Evolutionary conservation across 1,140 invertebrate genomes (phyloP), one percentile per base, ranked within the genome.

Genomic region (Drosophila seguyi): DNA sequence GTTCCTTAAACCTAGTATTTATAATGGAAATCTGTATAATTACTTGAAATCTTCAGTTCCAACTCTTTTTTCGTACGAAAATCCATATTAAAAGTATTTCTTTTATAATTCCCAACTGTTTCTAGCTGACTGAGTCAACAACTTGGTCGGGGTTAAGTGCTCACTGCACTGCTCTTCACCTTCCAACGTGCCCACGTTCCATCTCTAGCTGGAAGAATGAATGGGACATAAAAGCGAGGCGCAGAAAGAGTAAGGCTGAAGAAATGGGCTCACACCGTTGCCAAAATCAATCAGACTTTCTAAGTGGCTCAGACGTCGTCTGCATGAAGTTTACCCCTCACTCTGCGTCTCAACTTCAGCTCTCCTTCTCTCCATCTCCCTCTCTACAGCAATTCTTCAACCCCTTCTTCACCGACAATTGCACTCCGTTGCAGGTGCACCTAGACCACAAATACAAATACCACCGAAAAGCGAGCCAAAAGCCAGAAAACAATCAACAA

Each of bases 241-340:
- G 47, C 66, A 69, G 47, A 69, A 69, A 69, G 66, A 69, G 66
- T 16, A 16, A 29, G 36, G 62, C 63, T 55, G 72, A 75, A 73
- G 79, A 83, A 91, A 91, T 80, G 69, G 71, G 76, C 68, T 84
- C 87, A 83, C 66, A 71, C 50, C 75, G 66, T 79, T 86, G 79
- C 79, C 85, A 91, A 82, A 90, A 91, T 91, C 85, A 91, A 91
- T 91, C 85, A 90, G 81, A 91, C 85, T 91, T 91, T 91, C 90
- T 86, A 90, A 90, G 81, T 86, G 86, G 63, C 68, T 59, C 63
- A 69, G 58, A 62, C 75, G 56, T 61, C 47, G 71, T 59, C 69
- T 66, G 61, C 38, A 60, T 38, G 50, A 29, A 18, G 25, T 27
- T 50, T 6, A 29, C 48, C 6, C 48, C 48, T 27, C 11, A 29